phyloP scores from a whole-genome alignment of 2,113 vertebrate genomes.

The Pygoscelis adeliae region DNA sequence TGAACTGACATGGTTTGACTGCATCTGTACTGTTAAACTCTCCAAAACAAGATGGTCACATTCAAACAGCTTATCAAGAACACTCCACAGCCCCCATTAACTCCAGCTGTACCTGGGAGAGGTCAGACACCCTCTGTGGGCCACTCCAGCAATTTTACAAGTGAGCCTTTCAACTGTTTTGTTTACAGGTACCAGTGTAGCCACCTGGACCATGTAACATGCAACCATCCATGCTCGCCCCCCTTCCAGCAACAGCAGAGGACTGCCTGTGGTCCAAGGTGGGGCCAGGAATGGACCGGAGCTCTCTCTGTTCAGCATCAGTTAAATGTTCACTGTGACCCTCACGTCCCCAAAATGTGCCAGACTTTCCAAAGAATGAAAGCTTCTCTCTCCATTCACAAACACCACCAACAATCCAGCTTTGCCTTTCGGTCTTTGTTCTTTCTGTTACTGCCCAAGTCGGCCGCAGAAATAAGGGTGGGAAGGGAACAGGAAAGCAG shows the following conservation, averaged over 20 bases:
- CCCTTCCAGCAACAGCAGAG: background rate
- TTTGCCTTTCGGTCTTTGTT: background rate
- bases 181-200: background rate
- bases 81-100: background rate
- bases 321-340: background rate
- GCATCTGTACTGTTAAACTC: background rate
- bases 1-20: background rate
- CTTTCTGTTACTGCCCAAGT: background rate
- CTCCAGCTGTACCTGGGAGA: background rate
- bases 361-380: background rate
- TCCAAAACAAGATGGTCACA: background rate
- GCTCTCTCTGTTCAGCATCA: background rate
- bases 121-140: background rate
- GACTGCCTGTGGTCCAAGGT: background rate
- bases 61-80: background rate
- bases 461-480: background rate
- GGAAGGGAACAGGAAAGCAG: background rate
- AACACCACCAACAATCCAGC: background rate
- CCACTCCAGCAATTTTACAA: background rate
- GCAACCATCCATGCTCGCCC: rapidly evolving
- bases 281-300: background rate
- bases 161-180: background rate
- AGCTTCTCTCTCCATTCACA: background rate
- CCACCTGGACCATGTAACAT: background rate
- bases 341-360: background rate